These are phyloP conservation scores for Archivesica marissinica DNA, from an alignment of 1,140 invertebrate species.

Conservation along the genomic window DNA sequence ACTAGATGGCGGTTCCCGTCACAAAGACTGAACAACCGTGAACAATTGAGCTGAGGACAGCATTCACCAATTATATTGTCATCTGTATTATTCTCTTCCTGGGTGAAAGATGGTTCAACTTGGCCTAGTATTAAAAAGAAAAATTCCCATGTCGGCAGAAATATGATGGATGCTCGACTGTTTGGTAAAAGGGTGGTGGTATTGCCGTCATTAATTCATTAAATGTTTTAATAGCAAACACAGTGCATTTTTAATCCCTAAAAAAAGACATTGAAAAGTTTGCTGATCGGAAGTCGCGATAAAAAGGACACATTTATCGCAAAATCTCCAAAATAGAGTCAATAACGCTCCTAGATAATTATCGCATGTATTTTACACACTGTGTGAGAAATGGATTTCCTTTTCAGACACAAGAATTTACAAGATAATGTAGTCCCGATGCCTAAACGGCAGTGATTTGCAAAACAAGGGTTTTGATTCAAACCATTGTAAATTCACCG, in stretches of 20 bases:
- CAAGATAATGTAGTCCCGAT: slow-evolving; percentile 17
- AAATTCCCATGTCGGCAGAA: slow-evolving; percentile 54
- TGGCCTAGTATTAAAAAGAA: not conserved
- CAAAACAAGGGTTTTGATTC: too few species aligned
- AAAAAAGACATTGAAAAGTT: slow-evolving; percentile 20
- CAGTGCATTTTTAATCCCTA: slow-evolving; percentile 37
- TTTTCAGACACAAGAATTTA: not conserved
- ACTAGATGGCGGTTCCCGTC: slow-evolving; percentile 17
- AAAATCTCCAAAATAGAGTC: slow-evolving; percentile 30
- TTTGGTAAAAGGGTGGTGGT: slow-evolving; percentile 21
- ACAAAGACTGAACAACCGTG: not conserved
- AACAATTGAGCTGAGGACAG: slow-evolving; percentile 54
- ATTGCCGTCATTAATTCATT: slow-evolving; percentile 46
- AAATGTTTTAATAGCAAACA: not conserved
- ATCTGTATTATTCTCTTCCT: slow-evolving; percentile 47
- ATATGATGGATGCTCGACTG: slow-evolving; percentile 46
- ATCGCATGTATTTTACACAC: slow-evolving; percentile 16
- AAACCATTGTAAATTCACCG: slow-evolving; percentile 1
- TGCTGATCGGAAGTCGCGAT: slow-evolving; percentile 51
- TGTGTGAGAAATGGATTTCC: slow-evolving; percentile 17
- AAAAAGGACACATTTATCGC: slow-evolving; percentile 61
- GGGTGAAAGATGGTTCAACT: slow-evolving; percentile 32
- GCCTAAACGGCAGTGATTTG: slow-evolving; percentile 4
- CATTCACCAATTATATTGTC: slow-evolving; percentile 57
- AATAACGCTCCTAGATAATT: slow-evolving; percentile 28